Conservation (phyloP, 2,888 invertebrate species). For the Aphidoletes aphidimyza region DNA sequence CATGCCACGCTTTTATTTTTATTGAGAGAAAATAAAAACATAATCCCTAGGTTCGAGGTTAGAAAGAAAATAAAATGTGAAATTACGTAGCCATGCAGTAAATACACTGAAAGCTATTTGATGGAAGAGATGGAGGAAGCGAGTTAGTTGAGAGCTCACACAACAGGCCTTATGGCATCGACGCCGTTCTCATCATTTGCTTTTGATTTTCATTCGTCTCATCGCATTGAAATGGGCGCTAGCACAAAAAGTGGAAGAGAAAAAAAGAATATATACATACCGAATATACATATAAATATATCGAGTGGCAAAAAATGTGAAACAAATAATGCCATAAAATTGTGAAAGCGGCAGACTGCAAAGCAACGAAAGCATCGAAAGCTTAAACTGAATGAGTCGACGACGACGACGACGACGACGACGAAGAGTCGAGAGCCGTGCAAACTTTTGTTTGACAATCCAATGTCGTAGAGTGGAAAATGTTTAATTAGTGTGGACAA, state of each 20-base stretch:
- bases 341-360: background rate
- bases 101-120: slow-evolving; percentile 7
- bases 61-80: background rate
- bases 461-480: slow-evolving; percentile 4
- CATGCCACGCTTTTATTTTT: slow-evolving; percentile 12
- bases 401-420: too few species aligned
- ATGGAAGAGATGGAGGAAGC: too few species aligned
- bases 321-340: slow-evolving; percentile 26
- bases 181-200: background rate
- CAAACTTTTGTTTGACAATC: slow-evolving; percentile 30
- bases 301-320: background rate
- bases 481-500: slow-evolving; percentile 36
- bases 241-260: background rate
- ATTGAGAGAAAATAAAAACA: slow-evolving; percentile 15
- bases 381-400: too few species aligned
- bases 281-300: background rate
- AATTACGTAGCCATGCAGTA: slow-evolving; percentile 17
- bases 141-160: background rate
- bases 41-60: slow-evolving; percentile 23
- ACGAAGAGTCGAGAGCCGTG: background rate
- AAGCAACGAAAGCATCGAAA: too few species aligned
- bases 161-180: background rate
- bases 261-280: background rate
- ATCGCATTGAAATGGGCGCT: background rate
- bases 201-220: slow-evolving; percentile 43